A percentile compares a stretch with the other conserved stretches of the same genome.
Conservation (phyloP, 2,888 invertebrate species). For the Galerucella pusilla region DNA sequence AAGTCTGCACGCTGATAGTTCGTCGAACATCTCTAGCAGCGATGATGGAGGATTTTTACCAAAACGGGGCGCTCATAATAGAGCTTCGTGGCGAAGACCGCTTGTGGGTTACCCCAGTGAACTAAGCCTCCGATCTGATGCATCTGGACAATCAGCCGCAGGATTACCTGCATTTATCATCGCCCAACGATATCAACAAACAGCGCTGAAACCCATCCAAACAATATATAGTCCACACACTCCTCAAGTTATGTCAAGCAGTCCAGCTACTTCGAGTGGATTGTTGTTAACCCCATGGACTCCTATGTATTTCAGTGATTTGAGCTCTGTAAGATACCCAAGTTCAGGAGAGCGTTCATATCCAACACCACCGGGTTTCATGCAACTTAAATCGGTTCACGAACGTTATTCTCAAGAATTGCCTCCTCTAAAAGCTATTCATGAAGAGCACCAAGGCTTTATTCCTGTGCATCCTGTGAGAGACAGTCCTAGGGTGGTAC, state of each 20-base stretch:
- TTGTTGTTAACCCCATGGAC: constrained; percentile 73
- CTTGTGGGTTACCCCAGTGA: constrained; percentile 75
- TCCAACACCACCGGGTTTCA: constrained; percentile 79
- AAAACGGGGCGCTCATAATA: constrained; percentile 65
- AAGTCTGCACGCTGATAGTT: constrained; percentile 68
- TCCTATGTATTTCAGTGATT: constrained; percentile 84
- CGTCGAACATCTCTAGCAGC: constrained; percentile 72
- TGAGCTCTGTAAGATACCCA: constrained; percentile 86
- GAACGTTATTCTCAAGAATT: constrained; percentile 79
- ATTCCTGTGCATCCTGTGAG: constrained; percentile 73
- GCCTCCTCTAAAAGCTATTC: constrained; percentile 77
- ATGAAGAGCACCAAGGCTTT: constrained; percentile 75
- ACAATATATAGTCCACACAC: constrained; percentile 65
- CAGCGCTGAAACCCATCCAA: constrained; percentile 58
- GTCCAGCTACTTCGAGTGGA: constrained; percentile 74
- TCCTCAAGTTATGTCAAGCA: constrained; percentile 73
- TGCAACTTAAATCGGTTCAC: constrained; percentile 73
- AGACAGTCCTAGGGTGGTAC: constrained; percentile 69
- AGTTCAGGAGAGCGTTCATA: constrained; percentile 79
- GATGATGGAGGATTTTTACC: constrained; percentile 89
- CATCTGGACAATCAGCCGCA: constrained; percentile 70
- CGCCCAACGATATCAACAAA: constrained; percentile 48
- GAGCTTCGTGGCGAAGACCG: constrained; percentile 74
- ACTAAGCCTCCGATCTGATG: constrained; percentile 70
- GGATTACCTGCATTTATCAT: constrained; percentile 54